These are phyloP conservation scores for Sarcophaga variegata DNA, from an alignment of 2,888 invertebrate species.

Conservation along the genomic window DNA sequence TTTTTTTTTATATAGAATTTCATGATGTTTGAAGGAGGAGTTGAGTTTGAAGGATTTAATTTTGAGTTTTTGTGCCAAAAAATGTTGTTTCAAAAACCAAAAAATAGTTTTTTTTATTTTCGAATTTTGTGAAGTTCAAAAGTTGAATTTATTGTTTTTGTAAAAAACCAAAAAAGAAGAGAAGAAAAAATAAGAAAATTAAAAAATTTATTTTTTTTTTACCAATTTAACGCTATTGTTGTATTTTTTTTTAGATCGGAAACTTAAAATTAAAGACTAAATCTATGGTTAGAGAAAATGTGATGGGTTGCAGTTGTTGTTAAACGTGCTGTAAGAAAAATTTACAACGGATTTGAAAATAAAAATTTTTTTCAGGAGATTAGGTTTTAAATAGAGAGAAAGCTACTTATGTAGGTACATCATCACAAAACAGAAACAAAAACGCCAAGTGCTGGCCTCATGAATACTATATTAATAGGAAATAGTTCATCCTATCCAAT, in stretches of 20 bases:
- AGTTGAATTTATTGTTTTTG: conserved; percentile 12
- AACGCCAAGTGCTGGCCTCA: no score
- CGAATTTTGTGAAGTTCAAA: conserved; percentile 38
- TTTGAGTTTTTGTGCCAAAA: conserved; percentile 47
- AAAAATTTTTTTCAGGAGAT: no score
- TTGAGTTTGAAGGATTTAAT: conserved; percentile 5
- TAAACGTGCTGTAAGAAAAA: neutral
- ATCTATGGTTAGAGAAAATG: conserved; percentile 39
- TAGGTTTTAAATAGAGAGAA: no score
- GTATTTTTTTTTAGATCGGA: conserved; percentile 37
- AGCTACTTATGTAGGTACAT: no score
- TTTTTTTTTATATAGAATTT: conserved; percentile 29
- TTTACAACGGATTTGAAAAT: neutral
- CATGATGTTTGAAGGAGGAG: conserved; percentile 1
- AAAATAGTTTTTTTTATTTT: conserved; percentile 44
- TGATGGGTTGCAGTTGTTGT: neutral
- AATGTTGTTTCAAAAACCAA: conserved; percentile 65
- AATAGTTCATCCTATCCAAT: no score
- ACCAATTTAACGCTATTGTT: conserved; percentile 18
- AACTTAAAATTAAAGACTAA: conserved; percentile 49
- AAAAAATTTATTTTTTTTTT: conserved; percentile 35
- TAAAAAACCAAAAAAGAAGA: conserved; percentile 62
- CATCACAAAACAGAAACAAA: no score
- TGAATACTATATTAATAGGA: no score
- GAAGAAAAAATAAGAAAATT: conserved; percentile 58